A percentile compares a stretch with the other conserved stretches of the same genome.
These are phyloP conservation scores for Volucella bombylans DNA, from an alignment of 2,888 invertebrate species.

Conservation along the genomic window DNA sequence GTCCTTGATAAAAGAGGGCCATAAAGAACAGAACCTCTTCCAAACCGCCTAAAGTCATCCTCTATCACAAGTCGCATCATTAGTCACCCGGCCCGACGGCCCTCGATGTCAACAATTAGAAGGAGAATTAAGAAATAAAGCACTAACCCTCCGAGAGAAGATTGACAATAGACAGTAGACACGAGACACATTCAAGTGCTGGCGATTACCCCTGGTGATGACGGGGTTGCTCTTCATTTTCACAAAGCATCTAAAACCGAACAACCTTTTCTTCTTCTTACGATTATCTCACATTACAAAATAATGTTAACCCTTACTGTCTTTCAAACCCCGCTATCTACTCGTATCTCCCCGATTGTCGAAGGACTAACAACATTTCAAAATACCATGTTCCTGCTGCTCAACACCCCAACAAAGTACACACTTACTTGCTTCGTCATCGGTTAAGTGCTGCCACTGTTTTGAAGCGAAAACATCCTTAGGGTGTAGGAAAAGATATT, in stretches of 20 bases:
- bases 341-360: neutral
- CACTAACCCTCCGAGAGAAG: conserved; percentile 5
- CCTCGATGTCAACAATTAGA: conserved; percentile 36
- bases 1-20: too few relatives aligned
- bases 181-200: conserved; percentile 31
- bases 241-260: conserved; percentile 43
- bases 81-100: conserved; percentile 50
- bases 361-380: conserved; percentile 55
- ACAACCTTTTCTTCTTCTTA: conserved; percentile 25
- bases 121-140: conserved; percentile 29
- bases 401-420: conserved; percentile 50
- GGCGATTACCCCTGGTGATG: conserved; percentile 36
- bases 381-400: conserved; percentile 26
- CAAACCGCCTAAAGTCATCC: conserved; percentile 5
- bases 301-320: neutral
- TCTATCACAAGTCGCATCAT: conserved; percentile 50
- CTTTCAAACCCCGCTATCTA: neutral
- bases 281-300: conserved; percentile 26
- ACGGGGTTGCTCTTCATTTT: conserved; percentile 9
- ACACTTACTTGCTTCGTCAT: conserved; percentile 42
- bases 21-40: too few relatives aligned
- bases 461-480: conserved; percentile 58
- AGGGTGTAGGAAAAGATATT: conserved; percentile 9
- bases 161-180: conserved; percentile 52
- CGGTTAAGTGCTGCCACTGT: conserved; percentile 56